Evolutionary conservation across 2,113 vertebrate species (phyloP).

Genomic region (Cyphomyrus discorhynchus): DNA sequence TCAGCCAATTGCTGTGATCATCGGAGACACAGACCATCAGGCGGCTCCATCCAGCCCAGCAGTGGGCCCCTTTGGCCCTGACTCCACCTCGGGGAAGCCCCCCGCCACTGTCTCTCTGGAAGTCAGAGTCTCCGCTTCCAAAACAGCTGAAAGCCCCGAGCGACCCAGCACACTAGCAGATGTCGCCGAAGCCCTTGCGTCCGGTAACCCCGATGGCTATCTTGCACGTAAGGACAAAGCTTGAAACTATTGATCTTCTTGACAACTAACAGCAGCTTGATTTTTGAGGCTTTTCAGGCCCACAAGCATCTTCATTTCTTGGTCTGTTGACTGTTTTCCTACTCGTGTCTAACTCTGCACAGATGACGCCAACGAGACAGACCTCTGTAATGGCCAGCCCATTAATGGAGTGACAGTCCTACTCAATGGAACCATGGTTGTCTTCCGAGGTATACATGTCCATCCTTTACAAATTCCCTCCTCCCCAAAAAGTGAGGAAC

Average conservation of each 20-base stretch:
- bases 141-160: neutral
- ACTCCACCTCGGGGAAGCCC: slow-evolving; percentile 14
- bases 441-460: slow-evolving; percentile 72
- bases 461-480: neutral
- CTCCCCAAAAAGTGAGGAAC: neutral
- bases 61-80: neutral
- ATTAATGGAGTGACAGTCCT: slow-evolving; percentile 71
- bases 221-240: neutral
- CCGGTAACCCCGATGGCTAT: neutral
- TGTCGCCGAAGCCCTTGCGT: slow-evolving; percentile 26
- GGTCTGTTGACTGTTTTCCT: neutral
- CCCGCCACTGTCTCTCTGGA: slow-evolving; percentile 12
- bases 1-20: neutral
- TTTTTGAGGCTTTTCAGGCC: neutral
- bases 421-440: slow-evolving; percentile 72
- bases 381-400: slow-evolving; percentile 71
- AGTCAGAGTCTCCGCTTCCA: neutral
- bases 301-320: neutral
- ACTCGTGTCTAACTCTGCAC: slow-evolving; percentile 11
- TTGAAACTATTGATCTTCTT: neutral
- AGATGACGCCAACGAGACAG: slow-evolving; percentile 51
- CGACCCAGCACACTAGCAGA: slow-evolving; percentile 42
- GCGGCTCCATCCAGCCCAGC: neutral
- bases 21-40: neutral
- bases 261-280: neutral